A percentile compares a stretch with the other conserved stretches of the same genome.
Evolutionary conservation across 2,797 vertebrate genomes (phyloP).

Genomic region (Choloepus didactylus): DNA sequence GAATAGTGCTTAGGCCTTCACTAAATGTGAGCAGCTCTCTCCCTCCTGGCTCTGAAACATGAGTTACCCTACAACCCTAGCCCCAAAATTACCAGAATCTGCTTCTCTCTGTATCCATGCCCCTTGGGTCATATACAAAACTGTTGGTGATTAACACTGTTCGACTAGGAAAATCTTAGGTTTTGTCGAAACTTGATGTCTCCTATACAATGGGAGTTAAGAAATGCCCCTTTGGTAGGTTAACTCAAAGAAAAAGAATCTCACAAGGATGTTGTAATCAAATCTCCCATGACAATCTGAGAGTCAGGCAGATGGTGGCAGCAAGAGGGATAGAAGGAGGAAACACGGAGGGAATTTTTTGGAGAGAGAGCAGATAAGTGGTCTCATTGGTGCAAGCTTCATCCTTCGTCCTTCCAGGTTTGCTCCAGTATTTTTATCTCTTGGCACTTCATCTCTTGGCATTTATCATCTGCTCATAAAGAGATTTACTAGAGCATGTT

Average conservation of each 20-base stretch:
- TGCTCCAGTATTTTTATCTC: neutral
- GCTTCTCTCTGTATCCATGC: neutral
- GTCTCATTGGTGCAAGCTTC: neutral
- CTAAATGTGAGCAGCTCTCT: neutral
- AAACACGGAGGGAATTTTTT: neutral
- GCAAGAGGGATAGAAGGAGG: neutral
- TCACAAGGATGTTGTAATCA: neutral
- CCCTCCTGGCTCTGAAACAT: neutral
- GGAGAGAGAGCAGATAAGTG: too few relatives aligned
- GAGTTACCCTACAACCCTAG: neutral
- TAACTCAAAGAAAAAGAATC: constrained; percentile 3
- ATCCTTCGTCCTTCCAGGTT: neutral
- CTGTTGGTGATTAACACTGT: neutral
- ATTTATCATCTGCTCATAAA: constrained; percentile 13
- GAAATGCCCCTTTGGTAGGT: neutral
- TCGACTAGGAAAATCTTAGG: neutral
- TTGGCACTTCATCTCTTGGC: neutral
- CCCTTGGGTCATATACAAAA: neutral
- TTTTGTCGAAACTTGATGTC: neutral
- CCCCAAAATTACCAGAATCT: neutral
- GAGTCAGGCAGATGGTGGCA: neutral
- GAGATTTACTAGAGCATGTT: neutral
- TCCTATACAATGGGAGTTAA: neutral
- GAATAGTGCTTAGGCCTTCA: neutral
- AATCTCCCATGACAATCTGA: neutral